These are phyloP conservation scores for Diaphora mendica DNA, from an alignment of 2,888 invertebrate genomes.

Conservation along the genomic window DNA sequence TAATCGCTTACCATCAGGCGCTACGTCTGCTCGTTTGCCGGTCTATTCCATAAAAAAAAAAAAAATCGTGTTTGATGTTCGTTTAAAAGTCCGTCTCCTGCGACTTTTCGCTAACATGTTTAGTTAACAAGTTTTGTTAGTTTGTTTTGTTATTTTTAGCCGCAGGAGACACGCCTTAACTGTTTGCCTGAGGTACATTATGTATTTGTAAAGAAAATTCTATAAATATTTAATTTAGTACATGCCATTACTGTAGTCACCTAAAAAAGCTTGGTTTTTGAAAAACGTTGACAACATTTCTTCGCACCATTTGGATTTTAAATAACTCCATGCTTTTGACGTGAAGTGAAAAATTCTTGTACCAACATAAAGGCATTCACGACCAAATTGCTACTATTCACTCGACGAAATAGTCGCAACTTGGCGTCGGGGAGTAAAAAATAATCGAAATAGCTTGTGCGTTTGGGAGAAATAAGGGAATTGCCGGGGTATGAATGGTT, in stretches of 20 bases:
- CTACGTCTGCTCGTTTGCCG: no score
- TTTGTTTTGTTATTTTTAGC: no score
- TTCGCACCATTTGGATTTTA: slow-evolving; percentile 10
- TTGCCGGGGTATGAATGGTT: slow-evolving; percentile 80
- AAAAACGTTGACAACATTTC: slow-evolving; percentile 13
- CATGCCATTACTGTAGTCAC: not conserved
- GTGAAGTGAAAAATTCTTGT: slow-evolving; percentile 29
- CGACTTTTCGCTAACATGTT: no score
- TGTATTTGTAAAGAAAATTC: not conserved
- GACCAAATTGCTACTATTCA: slow-evolving; percentile 43
- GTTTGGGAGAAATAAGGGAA: slow-evolving; percentile 74
- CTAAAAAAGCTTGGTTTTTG: slow-evolving; percentile 5
- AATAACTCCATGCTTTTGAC: slow-evolving; percentile 26
- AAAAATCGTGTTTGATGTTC: no score
- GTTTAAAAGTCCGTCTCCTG: no score
- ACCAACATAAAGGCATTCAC: slow-evolving; percentile 23
- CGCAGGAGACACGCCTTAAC: no score
- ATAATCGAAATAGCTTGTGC: slow-evolving; percentile 59
- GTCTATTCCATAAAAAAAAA: no score
- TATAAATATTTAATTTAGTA: not conserved
- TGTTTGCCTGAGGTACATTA: not conserved
- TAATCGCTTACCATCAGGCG: no score
- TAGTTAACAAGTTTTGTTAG: no score
- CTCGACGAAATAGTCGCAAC: slow-evolving; percentile 41
- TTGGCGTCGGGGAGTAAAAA: slow-evolving; percentile 41